Percentiles rank a stretch among this genome's conserved stretches.
These are phyloP conservation scores for Xenentodon cancila DNA, from an alignment of 2,797 vertebrate genomes.

Conservation along the genomic window DNA sequence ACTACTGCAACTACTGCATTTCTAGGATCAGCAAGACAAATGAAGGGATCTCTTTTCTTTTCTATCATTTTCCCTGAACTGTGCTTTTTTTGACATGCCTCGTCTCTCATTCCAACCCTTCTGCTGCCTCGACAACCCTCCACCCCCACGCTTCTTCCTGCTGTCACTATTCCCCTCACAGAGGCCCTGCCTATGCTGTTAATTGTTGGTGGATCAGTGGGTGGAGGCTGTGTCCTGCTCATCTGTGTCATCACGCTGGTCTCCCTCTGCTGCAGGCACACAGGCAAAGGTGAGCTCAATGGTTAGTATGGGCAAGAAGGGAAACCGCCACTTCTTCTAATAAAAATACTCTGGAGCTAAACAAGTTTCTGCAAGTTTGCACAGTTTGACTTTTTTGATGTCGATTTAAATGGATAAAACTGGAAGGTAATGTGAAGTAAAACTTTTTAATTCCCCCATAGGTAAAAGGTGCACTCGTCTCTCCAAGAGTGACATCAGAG, in stretches of 20 bases:
- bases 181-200: constrained; percentile 86
- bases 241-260: constrained; percentile 84
- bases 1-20: constrained; percentile 41
- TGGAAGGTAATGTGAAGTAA: constrained; percentile 20
- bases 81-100: constrained; percentile 45
- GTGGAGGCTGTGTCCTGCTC: constrained; percentile 85
- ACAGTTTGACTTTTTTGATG: not conserved
- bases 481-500: constrained; percentile 89
- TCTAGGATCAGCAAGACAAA: constrained; percentile 59
- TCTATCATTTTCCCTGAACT: constrained; percentile 46
- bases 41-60: constrained; percentile 41
- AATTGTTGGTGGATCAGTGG: constrained; percentile 83
- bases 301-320: constrained; percentile 75
- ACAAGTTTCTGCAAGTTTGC: constrained; percentile 9
- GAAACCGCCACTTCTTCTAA: constrained; percentile 50
- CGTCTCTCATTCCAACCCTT: constrained; percentile 37
- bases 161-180: constrained; percentile 50
- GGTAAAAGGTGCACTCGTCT: constrained; percentile 86
- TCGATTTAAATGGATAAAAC: constrained; percentile 11
- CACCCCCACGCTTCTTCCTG: constrained; percentile 8
- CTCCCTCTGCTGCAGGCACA: constrained; percentile 88
- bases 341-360: constrained; percentile 39
- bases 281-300: constrained; percentile 87
- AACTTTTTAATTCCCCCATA: constrained; percentile 39
- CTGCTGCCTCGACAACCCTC: constrained; percentile 30